A percentile compares a stretch with the other conserved stretches of the same genome.
Evolutionary conservation across 1,140 invertebrate genomes (phyloP).

Genomic region (Plodia interpunctella): DNA sequence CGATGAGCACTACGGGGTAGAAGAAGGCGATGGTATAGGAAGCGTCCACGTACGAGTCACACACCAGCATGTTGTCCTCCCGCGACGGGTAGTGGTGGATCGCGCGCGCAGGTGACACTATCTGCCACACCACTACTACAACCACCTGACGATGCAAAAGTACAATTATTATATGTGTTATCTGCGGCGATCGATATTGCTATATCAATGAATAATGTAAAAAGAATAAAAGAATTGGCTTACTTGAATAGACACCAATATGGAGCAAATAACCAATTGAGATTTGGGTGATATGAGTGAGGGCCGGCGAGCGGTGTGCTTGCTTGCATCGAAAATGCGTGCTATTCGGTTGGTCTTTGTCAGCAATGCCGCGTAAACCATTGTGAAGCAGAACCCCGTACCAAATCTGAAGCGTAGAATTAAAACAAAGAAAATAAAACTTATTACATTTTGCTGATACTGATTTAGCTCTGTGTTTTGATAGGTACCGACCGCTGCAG

Average conservation of each 20-base stretch:
- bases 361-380: slow-evolving; percentile 91
- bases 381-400: slow-evolving; percentile 91
- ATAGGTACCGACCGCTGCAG: slow-evolving; percentile 85
- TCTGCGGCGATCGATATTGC: too few relatives aligned
- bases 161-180: too few relatives aligned
- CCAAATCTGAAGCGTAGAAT: slow-evolving; percentile 78
- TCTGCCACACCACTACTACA: slow-evolving; percentile 91
- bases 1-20: slow-evolving; percentile 92
- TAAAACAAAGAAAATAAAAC: too few relatives aligned
- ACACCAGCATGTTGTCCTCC: slow-evolving; percentile 93
- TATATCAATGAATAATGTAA: too few relatives aligned
- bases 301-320: slow-evolving; percentile 89
- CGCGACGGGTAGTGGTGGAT: slow-evolving; percentile 92
- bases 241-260: slow-evolving; percentile 88
- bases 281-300: slow-evolving; percentile 94
- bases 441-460: too few relatives aligned
- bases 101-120: slow-evolving; percentile 89
- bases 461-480: too few relatives aligned
- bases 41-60: slow-evolving; percentile 90
- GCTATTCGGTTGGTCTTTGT: slow-evolving; percentile 94
- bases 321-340: slow-evolving; percentile 91
- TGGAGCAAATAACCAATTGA: slow-evolving; percentile 90
- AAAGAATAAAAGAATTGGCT: too few relatives aligned
- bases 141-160: slow-evolving; percentile 79
- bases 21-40: slow-evolving; percentile 93